Evolutionary conservation across 2,797 vertebrate species (phyloP).

Genomic region (Cyprinella venusta): DNA sequence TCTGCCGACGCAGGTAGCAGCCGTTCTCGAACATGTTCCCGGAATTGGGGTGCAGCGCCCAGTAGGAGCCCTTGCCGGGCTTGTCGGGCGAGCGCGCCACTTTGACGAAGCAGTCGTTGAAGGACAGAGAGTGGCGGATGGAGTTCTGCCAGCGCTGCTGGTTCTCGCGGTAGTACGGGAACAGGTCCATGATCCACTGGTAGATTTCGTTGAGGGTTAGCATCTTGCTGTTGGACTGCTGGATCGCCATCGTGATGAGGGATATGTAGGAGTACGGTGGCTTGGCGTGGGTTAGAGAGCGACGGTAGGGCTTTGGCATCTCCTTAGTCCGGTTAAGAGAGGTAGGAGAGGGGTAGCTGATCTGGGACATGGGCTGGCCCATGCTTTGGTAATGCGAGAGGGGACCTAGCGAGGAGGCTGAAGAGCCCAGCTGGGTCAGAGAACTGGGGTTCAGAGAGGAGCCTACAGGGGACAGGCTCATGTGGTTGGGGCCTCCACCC

Average conservation of each 20-base stretch:
- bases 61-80: constrained; percentile 91
- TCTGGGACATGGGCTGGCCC: constrained; percentile 79
- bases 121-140: constrained; percentile 91
- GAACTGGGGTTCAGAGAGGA: constrained; percentile 75
- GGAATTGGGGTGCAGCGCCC: constrained; percentile 89
- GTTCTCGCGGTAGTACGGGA: constrained; percentile 91
- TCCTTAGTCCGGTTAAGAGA: constrained; percentile 78
- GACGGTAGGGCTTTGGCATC: constrained; percentile 83
- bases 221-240: constrained; percentile 91
- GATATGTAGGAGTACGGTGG: constrained; percentile 92
- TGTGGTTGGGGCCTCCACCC: constrained; percentile 74
- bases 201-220: constrained; percentile 92
- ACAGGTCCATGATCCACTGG: constrained; percentile 95
- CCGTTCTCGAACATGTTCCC: constrained; percentile 95
- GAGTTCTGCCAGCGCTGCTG: constrained; percentile 94
- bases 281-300: constrained; percentile 89
- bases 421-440: constrained; percentile 75
- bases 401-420: constrained; percentile 73
- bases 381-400: constrained; percentile 84
- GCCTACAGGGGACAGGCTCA: constrained; percentile 78
- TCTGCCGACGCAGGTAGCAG: constrained; percentile 91
- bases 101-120: constrained; percentile 93
- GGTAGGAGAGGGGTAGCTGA: constrained; percentile 74
- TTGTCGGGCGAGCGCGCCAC: constrained; percentile 90
- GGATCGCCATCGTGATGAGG: constrained; percentile 93